phyloP scores from a whole-genome alignment of 2,113 vertebrate species.

The Hylia prasina region DNA sequence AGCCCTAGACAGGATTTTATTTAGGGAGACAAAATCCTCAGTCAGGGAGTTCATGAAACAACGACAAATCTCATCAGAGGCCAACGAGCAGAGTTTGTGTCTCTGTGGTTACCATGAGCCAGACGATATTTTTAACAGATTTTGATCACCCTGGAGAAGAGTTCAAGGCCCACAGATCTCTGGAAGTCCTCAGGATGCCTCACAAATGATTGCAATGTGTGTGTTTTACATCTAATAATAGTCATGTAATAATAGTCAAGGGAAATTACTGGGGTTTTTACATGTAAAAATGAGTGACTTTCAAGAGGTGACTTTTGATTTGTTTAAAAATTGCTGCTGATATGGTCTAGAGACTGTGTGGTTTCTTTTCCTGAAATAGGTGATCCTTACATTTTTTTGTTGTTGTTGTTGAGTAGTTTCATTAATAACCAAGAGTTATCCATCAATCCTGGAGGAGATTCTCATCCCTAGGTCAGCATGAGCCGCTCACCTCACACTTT shows the following conservation, averaged over 20 bases:
- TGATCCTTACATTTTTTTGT: accelerated
- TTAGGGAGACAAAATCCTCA: background rate
- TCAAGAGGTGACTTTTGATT: background rate
- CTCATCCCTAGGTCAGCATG: background rate
- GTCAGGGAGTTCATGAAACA: background rate
- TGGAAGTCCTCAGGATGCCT: background rate
- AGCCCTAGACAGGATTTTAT: background rate
- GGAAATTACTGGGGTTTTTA: accelerated
- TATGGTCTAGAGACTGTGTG: background rate
- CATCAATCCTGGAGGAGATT: background rate
- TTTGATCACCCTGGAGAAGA: background rate
- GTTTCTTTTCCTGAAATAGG: background rate
- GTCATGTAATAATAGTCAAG: background rate
- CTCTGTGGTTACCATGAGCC: background rate
- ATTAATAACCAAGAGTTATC: background rate
- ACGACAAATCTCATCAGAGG: background rate
- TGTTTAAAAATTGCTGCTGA: background rate
- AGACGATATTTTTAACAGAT: background rate
- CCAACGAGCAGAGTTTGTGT: background rate
- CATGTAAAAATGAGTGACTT: background rate
- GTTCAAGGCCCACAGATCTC: background rate
- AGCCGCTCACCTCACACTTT: background rate
- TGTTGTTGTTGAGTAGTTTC: background rate
- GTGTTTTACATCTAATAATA: background rate
- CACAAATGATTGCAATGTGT: background rate